Evolutionary conservation across 2,113 vertebrate genomes (phyloP), one percentile per base, ranked within the genome.

Genomic region (Cololabis saira): DNA sequence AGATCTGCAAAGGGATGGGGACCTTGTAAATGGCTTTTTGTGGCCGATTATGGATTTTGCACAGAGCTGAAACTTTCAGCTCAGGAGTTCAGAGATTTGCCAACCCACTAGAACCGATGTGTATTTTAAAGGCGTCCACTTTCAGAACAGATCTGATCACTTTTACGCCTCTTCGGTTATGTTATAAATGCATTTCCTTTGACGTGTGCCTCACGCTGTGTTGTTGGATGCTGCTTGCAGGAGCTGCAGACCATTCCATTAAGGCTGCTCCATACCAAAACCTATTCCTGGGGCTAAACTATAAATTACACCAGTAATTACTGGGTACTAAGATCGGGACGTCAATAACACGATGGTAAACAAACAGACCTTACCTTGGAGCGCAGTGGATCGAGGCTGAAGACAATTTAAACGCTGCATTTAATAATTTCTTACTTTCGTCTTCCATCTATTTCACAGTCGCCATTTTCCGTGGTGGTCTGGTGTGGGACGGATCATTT

Each of bases 391-490:
- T 80, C 87, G 56, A 68, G 78, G 80, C 78, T 81, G 87, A 71
- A 40, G 57, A 68, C 76, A 69, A 85, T 80, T 83, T 85, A 76
- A 64, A 73, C 74, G 81, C 82, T 82, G 91, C 91, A 93, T 91
- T 92, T 89, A 89, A 93, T 92, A 89, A 92, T 91, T 92, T 91
- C 84, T 92, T 92, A 91, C 85, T 93, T 91, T 93, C 91, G 92
- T 93, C 92, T 92, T 92, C 89, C 91, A 94, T 93, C 89, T 93
- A 94, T 93, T 93, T 90, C 92, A 90, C 91, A 90, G 93, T 93
- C 92, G 93, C 93, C 93, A 94, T 94, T 94, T 93, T 94, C 92
- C 91, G 87, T 90, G 92, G 89, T 93, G 89, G 85, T 92, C 92
- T 92, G 84, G 89, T 90, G 89, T 90, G 90, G 92, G 88, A 74